These are phyloP conservation scores for Gnathonemus echidnorhynchus DNA, from an alignment of 2,113 vertebrate species.

Conservation along the genomic window DNA sequence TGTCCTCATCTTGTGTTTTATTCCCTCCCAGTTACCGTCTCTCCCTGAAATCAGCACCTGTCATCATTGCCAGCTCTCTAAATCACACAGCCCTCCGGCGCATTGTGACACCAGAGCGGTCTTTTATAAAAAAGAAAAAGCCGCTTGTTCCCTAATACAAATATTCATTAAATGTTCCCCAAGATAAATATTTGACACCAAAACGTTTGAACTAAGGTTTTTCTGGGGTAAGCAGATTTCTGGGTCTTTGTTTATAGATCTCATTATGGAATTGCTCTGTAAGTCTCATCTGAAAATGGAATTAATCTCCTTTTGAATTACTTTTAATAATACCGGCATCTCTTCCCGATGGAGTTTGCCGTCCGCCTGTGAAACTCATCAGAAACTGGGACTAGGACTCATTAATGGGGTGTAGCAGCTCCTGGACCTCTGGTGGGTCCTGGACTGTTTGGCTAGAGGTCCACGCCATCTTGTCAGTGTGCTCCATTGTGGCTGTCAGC, in stretches of 20 bases:
- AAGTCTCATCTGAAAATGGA: background rate
- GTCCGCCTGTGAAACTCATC: background rate
- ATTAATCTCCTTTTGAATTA: background rate
- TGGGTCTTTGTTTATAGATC: background rate
- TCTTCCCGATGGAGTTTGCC: background rate
- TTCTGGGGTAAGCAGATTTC: background rate
- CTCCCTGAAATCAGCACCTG: background rate
- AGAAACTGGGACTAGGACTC: background rate
- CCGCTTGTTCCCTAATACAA: background rate
- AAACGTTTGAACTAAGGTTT: background rate
- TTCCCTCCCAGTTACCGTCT: background rate
- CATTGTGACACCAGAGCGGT: background rate
- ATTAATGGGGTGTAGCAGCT: background rate
- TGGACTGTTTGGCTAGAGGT: background rate
- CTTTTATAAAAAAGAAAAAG: background rate
- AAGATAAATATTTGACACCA: background rate
- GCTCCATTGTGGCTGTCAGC: background rate
- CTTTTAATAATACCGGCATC: background rate
- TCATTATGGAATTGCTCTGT: background rate
- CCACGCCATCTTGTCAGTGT: background rate
- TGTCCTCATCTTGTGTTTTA: background rate
- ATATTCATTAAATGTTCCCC: slow-evolving; percentile 3
- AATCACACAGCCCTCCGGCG: background rate
- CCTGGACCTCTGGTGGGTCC: background rate
- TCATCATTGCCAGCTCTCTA: background rate